phyloP scores from a whole-genome alignment of 2,113 vertebrate genomes.

The Tyto alba region DNA sequence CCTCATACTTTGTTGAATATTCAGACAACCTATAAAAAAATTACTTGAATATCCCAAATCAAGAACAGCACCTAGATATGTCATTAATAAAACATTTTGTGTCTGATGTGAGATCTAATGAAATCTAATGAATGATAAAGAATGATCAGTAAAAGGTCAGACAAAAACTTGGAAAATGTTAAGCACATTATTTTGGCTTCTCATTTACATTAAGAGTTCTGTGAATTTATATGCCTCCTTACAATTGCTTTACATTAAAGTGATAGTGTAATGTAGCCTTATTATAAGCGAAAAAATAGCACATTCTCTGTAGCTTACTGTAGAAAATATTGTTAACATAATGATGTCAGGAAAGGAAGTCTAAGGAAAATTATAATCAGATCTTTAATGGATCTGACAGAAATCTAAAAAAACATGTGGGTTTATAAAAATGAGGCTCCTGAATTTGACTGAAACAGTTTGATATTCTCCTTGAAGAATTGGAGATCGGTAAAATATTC shows the following conservation, averaged over 20 bases:
- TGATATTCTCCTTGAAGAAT: background rate
- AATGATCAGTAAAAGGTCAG: constrained; percentile 33
- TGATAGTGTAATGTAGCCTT: background rate
- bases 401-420: background rate
- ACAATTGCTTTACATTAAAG: background rate
- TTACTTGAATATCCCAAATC: background rate
- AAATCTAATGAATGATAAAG: background rate
- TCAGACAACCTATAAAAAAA: background rate
- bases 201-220: background rate
- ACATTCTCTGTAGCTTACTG: background rate
- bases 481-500: background rate
- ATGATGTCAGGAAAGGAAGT: background rate
- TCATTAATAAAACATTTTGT: constrained; percentile 30
- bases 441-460: background rate
- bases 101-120: background rate
- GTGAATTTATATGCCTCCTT: background rate
- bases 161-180: background rate
- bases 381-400: background rate
- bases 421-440: background rate
- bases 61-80: background rate
- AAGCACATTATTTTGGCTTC: background rate
- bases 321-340: background rate
- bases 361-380: background rate
- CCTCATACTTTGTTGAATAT: background rate
- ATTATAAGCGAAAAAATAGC: background rate